Percentiles rank a stretch among this genome's conserved stretches.
Conservation (phyloP, 2,113 vertebrate species). For the Aramus guarauna region DNA sequence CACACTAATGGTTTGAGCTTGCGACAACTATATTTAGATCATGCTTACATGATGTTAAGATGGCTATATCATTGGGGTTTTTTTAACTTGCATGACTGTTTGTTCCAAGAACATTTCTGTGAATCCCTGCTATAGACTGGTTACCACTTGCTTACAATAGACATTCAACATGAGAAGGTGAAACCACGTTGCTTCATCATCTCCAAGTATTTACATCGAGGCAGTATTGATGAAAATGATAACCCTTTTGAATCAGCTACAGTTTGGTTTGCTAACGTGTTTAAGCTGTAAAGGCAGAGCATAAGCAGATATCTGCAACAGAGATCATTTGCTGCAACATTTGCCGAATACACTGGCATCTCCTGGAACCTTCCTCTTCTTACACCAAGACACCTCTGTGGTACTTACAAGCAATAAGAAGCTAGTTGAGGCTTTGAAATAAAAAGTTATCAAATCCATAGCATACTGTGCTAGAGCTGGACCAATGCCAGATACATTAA, state of each 20-base stretch:
- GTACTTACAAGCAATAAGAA: not conserved
- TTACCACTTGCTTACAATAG: not conserved
- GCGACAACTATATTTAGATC: not conserved
- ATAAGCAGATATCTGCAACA: not conserved
- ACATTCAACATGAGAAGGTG: not conserved
- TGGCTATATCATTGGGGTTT: not conserved
- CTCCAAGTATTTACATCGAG: not conserved
- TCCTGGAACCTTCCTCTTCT: not conserved
- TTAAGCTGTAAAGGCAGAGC: not conserved
- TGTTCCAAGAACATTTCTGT: not conserved
- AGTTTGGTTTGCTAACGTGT: not conserved
- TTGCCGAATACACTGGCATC: not conserved
- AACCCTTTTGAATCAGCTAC: not conserved
- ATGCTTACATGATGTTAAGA: not conserved
- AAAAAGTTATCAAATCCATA: not conserved
- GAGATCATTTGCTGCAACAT: not conserved
- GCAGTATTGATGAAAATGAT: not conserved
- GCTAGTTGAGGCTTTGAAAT: not conserved
- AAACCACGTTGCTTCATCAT: not conserved
- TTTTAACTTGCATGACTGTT: not conserved
- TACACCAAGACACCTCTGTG: not conserved
- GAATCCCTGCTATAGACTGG: not conserved
- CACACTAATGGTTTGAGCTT: not conserved
- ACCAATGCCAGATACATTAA: not conserved
- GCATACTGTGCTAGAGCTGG: not conserved